These are phyloP conservation scores for Centropyge bicolor DNA, from an alignment of 2,797 vertebrate species.

Conservation along the genomic window DNA sequence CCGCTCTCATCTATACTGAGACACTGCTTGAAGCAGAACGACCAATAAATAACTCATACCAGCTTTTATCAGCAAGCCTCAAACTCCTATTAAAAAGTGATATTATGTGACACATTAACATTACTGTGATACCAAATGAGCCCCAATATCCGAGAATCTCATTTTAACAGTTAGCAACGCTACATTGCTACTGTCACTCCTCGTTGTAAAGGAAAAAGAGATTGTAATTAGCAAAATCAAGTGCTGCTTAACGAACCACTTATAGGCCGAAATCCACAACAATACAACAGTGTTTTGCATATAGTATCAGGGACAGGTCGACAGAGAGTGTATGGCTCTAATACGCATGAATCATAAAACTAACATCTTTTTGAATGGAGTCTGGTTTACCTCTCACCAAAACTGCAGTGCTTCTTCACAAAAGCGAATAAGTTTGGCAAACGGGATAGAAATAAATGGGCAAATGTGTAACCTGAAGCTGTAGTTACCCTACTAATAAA, in stretches of 20 bases:
- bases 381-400: not conserved
- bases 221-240: not conserved
- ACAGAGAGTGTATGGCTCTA: fast-evolving
- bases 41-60: not conserved
- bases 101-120: not conserved
- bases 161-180: not conserved
- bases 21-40: no score
- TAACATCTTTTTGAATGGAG: constrained; percentile 9
- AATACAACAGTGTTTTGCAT: not conserved
- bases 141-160: not conserved
- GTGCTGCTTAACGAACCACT: fast-evolving
- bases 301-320: fast-evolving
- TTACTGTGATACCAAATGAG: not conserved
- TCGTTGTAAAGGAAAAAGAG: not conserved
- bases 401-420: not conserved
- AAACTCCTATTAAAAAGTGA: not conserved
- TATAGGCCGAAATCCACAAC: not conserved
- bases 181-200: no score
- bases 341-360: not conserved
- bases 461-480: not conserved
- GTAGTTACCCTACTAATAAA: not conserved
- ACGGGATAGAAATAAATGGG: not conserved
- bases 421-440: not conserved
- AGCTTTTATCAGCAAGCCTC: not conserved
- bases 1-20: no score